Percentiles rank a stretch among this genome's conserved stretches.
Conservation (phyloP, 92 coral and sea anemone species). For the Montipora capitata region DNA sequence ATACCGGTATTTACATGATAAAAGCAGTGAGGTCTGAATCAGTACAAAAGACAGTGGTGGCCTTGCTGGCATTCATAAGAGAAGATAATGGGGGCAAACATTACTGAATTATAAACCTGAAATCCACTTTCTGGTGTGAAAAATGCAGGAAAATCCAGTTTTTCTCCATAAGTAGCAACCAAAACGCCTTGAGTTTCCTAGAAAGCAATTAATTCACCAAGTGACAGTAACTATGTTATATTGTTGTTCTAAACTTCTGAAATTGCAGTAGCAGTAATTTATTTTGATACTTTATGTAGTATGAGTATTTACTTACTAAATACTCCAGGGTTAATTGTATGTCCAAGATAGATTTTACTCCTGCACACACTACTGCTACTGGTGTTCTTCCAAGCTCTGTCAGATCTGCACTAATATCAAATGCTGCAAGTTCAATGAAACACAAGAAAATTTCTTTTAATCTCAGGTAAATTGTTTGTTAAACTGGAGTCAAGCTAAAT, state of each 20-base stretch:
- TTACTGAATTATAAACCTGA: conserved; percentile 59
- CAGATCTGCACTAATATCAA: conserved; percentile 98
- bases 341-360: conserved; percentile 96
- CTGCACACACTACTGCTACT: conserved; percentile 96
- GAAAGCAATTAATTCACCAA: not conserved
- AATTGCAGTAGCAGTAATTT: too few relatives aligned
- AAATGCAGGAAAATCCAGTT: conserved; percentile 95
- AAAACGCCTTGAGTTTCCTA: conserved; percentile 99
- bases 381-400: conserved; percentile 97
- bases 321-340: conserved; percentile 93
- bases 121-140: conserved; percentile 93
- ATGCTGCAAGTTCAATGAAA: conserved; percentile 74
- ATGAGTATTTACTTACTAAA: conserved; percentile 66
- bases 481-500: too few relatives aligned
- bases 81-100: too few relatives aligned
- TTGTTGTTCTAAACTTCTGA: too few relatives aligned
- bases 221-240: too few relatives aligned
- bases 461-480: not conserved
- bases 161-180: conserved; percentile 94
- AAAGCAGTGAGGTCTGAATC: too few relatives aligned
- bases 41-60: too few relatives aligned
- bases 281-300: too few relatives aligned
- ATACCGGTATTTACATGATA: too few relatives aligned
- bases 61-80: too few relatives aligned
- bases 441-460: not conserved